Evolutionary conservation across 2,888 invertebrate species (phyloP), one percentile per base, ranked within the genome.

Genomic region (Ochlodes sylvanus): DNA sequence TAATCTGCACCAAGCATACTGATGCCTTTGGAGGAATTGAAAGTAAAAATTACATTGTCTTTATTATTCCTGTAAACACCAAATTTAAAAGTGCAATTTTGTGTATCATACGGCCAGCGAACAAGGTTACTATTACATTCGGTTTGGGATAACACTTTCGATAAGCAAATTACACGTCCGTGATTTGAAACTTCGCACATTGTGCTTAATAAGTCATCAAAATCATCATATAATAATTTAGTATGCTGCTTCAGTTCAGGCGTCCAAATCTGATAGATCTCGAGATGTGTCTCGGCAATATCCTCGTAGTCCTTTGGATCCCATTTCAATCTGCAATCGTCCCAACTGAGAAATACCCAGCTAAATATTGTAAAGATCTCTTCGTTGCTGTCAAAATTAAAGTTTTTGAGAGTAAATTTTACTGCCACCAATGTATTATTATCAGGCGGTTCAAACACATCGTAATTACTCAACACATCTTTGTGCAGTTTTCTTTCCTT

Each of bases 61-160:
- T 63, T 63, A 2, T 65, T 12, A 3, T 41, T 15, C 2, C 32
- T 9, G 41, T 57, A 60, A 0, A 70, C 7, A 2, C 77, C 77
- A 14, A 78, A 77, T 38, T 72, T 74, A 10, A 81, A 63, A 0
- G 70, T 70, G 55, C 87, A 87, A 14, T 74, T 73, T 60, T 83
- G 80, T 0, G 71, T 67, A 32, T 84, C 82, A 54, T 80, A 81
- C 0, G 87, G 82, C 84, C 86, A 87, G 9, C 84, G 71, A 0
- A 42, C 73, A 0, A 85, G 63, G n/a, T 80, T 76, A 0, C 78
- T 69, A 0, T 42, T 63, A 57, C 87, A 87, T 0, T 21, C 57
- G 0, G 75, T 69, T 0, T 66, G 34, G 15, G 74, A 67, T 0
- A 38, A 27, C 0, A 66, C 1, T 1, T 55, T 72, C 0, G 70